These are phyloP conservation scores for Rhagophthalmus giganteus DNA, from an alignment of 2,888 invertebrate species.

Conservation along the genomic window DNA sequence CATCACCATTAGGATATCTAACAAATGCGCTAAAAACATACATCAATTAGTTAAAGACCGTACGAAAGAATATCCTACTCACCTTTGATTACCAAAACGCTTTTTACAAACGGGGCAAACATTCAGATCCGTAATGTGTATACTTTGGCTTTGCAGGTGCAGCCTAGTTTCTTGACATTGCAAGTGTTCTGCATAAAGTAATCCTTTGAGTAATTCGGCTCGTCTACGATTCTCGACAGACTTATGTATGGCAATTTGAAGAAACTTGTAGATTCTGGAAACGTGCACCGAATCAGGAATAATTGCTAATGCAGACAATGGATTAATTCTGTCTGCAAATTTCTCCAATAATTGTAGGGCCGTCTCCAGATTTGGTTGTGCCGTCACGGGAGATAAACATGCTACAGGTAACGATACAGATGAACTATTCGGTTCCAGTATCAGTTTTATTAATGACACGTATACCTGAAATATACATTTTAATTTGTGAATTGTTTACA, in stretches of 20 bases:
- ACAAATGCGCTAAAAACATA: conserved; percentile 79
- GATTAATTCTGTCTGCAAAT: conserved; percentile 83
- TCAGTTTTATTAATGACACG: conserved; percentile 50
- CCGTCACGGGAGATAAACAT: conserved; percentile 62
- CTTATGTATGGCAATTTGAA: conserved; percentile 64
- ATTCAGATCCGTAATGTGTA: conserved; percentile 83
- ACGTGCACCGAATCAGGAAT: conserved; percentile 82
- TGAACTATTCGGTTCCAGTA: conserved; percentile 49
- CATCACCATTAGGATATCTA: conserved; percentile 86
- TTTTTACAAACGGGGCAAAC: conserved; percentile 92
- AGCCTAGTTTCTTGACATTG: conserved; percentile 82
- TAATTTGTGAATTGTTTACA: not conserved
- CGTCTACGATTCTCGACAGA: conserved; percentile 74
- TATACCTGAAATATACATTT: conserved; percentile 46
- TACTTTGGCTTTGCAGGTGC: conserved; percentile 78
- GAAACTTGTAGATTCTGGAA: conserved; percentile 64
- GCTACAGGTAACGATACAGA: conserved; percentile 45
- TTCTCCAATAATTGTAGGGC: conserved; percentile 81
- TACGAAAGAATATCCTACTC: conserved; percentile 7
- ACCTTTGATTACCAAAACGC: conserved; percentile 89
- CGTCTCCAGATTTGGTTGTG: conserved; percentile 74
- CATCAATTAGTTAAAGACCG: not conserved
- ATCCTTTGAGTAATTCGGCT: conserved; percentile 78
- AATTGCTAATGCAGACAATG: conserved; percentile 75
- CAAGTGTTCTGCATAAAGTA: conserved; percentile 82